Conservation (phyloP, 2,888 invertebrate species). For the Ellobium chinense region DNA sequence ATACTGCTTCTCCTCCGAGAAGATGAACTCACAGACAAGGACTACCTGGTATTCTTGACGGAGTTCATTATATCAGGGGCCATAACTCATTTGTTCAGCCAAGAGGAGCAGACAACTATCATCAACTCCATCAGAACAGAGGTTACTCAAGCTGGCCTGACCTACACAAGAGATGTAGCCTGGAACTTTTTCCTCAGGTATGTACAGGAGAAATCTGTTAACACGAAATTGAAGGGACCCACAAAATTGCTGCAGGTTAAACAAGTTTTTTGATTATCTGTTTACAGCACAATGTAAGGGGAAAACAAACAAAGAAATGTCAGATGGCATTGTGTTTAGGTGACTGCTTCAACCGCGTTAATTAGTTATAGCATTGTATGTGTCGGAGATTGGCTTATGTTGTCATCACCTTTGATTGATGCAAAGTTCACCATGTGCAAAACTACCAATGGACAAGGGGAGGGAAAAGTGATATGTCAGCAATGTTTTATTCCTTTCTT, state of each 20-base stretch:
- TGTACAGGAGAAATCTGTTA: too few relatives aligned
- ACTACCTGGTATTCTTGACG: conserved; percentile 76
- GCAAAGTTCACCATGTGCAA: too few relatives aligned
- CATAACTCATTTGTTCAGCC: conserved; percentile 76
- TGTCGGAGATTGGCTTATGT: too few relatives aligned
- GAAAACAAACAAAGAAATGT: neutral
- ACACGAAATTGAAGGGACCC: too few relatives aligned
- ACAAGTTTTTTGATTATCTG: neutral
- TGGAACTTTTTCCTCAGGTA: conserved; percentile 79
- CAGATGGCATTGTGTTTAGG: neutral
- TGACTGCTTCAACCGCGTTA: too few relatives aligned
- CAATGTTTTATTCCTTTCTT: too few relatives aligned
- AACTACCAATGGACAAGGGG: too few relatives aligned
- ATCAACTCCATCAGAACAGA: conserved; percentile 79
- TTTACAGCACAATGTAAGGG: neutral
- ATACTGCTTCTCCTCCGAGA: conserved; percentile 75
- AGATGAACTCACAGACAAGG: conserved; percentile 75
- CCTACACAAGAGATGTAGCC: conserved; percentile 77
- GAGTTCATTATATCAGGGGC: conserved; percentile 76
- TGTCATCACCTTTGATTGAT: too few relatives aligned
- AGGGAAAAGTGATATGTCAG: too few relatives aligned
- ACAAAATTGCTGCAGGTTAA: too few relatives aligned
- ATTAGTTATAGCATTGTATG: too few relatives aligned
- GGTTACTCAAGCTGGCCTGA: conserved; percentile 77
- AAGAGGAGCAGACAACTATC: conserved; percentile 78